Evolutionary conservation across 2,888 invertebrate genomes (phyloP).

Genomic region (Cosmorhoe ocellata): DNA sequence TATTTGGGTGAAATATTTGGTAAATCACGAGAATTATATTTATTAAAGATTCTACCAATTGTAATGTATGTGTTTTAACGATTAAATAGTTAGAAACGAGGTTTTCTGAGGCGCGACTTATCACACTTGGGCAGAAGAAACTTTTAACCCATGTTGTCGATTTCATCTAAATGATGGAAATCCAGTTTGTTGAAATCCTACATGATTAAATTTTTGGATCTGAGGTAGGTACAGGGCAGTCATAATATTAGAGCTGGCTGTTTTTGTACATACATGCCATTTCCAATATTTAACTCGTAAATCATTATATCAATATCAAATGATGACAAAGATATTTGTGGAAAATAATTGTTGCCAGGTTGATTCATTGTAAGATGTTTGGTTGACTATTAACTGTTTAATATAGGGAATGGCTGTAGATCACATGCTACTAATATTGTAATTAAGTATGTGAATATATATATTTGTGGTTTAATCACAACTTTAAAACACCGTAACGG

Average conservation of each 20-base stretch:
- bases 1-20: background rate
- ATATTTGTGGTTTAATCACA: no score
- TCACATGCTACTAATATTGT: no score
- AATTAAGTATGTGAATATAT: no score
- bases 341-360: no score
- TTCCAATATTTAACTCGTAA: background rate
- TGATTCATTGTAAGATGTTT: no score
- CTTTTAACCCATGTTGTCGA: background rate
- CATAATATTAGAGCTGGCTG: slow-evolving; percentile 24
- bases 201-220: background rate
- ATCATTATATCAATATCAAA: background rate
- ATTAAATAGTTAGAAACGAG: slow-evolving; percentile 10
- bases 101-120: background rate
- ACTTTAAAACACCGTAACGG: no score
- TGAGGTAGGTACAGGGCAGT: background rate
- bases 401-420: no score
- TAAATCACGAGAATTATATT: background rate
- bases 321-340: no score
- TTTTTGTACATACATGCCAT: background rate
- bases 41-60: background rate
- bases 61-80: slow-evolving; percentile 4
- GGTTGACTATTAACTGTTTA: no score
- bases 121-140: slow-evolving; percentile 1
- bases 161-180: background rate
- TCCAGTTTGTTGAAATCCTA: slow-evolving; percentile 11